Evolutionary conservation across 1,140 invertebrate species (phyloP), one percentile per base, ranked within the genome.

Genomic region (Polypedilum vanderplanki): DNA sequence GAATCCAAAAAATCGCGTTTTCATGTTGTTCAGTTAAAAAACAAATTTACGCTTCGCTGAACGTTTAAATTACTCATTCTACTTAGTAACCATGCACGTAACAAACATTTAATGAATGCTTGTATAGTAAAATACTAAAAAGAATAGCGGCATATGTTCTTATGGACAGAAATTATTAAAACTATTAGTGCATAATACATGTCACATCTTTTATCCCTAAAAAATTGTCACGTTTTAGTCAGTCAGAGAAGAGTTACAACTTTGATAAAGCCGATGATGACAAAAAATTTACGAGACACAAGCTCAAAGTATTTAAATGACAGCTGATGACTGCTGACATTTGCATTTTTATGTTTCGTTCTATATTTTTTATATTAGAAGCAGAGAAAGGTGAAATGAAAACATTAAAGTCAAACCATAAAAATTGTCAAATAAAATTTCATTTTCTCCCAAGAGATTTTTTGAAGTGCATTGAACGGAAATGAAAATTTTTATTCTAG

Each of bases 1-100:
- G 65, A 70, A 70, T 70, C 65, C n/a, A n/a, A n/a, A 70, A 70
- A 57, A 70, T 70, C 65, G 65, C 65, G 20, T 70, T 70, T 18
- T 18, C 65, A 70, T 70, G 65, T 33, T 33, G 24, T 70, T 70
- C 65, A 70, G 20, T 70, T 70, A 18, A 18, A n/a, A 33, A 33
- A 33, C 17, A 22, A 18, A 18, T 70, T 70, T 18, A 70, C 20
- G 65, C n/a, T 70, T 70, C 65, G 65, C 17, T 70, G 65, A 10
- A 70, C 20, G 18, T 12, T 70, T 70, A 70, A 70, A 70, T 70
- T 70, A 70, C 20, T 57, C 9, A 57, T n/a, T 57, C 46, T 57
- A n/a, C 46, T 15, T 57, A n/a, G 12, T n/a, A 15, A 57, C 46
- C 46, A 15, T n/a, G 12, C 46, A 57, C n/a, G 46, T 57, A 57